Evolutionary conservation across 37 sponge, comb jelly and placozoan species (phyloP), one percentile per base, ranked within the genome.

Genomic region (Diacarnus erythraeanus): DNA sequence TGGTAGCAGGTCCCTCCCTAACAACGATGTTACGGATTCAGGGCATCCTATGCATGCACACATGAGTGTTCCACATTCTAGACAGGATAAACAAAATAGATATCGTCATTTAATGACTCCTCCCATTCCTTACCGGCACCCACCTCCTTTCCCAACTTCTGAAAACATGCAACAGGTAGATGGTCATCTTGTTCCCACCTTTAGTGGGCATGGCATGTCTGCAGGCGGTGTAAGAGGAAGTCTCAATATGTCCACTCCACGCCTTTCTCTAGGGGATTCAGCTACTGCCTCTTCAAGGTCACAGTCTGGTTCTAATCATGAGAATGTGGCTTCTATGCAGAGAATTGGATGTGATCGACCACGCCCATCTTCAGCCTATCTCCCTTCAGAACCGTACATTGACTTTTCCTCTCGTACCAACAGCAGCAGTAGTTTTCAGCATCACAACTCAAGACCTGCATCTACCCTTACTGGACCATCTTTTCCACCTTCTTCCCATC

Each of bases 111-210:
- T 17, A 12, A 40, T 43, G 1, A 71, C n/a, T 30, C 68, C 20
- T 22, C 79, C 79, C 22, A 66, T 79, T 5, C 79, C 82, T 3
- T 82, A 82, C 37, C 17, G 73, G 12, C 82, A 73, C 43, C 82
- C 82, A 18, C 82, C 82, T 10, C 82, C 82, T 3, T 82, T 82
- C 51, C 74, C 42, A 2, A 41, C 64, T 4, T 8, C 69, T 1
- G 59, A 71, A 20, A 59, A 63, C 43, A 34, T 20, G 42, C 51
- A 39, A 29, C 54, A 26, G 25, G 30, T 38, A 33, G 60, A 38
- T 22, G 23, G 23, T 35, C 65, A 10, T 27, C 59, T 39, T 17
- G 22, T 1, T 63, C 22, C 54, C 18, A 38, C 39, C 63, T 9
- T 37, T 60, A 12, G 36, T 38, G 26, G 40, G 63, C 64, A 37